Conservation (phyloP, 2,888 invertebrate species). For the Bembecia ichneumoniformis region DNA sequence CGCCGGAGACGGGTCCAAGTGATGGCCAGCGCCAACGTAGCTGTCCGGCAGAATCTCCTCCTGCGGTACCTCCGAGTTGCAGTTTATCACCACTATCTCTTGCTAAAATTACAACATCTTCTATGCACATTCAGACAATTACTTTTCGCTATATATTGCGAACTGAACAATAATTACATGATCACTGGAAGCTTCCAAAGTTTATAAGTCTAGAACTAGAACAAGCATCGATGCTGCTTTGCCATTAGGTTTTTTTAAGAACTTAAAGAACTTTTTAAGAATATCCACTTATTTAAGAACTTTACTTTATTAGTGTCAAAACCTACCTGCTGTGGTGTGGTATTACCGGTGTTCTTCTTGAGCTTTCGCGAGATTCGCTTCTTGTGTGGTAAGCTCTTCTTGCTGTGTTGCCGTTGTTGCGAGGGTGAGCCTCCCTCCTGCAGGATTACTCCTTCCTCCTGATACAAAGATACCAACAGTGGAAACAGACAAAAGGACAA, state of each 20-base stretch:
- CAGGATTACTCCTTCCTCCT: not conserved
- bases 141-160: too few species aligned
- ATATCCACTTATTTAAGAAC: too few species aligned
- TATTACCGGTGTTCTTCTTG: constrained; percentile 39
- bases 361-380: constrained; percentile 87
- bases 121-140: too few species aligned
- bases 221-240: too few species aligned
- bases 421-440: constrained; percentile 25
- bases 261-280: too few species aligned
- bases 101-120: constrained; percentile 10
- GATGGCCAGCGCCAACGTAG: constrained; percentile 33
- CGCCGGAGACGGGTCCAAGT: constrained; percentile 28
- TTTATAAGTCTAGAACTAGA: too few species aligned
- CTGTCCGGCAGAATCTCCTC: constrained; percentile 61
- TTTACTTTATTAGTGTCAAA: not conserved
- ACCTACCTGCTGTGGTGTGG: constrained; percentile 52
- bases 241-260: not conserved
- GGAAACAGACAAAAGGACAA: too few species aligned
- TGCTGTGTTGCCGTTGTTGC: constrained; percentile 46
- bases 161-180: too few species aligned
- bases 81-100: constrained; percentile 58
- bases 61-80: constrained; percentile 36
- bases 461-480: too few species aligned
- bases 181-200: too few species aligned
- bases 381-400: constrained; percentile 86